A percentile compares a stretch with the other conserved stretches of the same genome.
phyloP scores from a whole-genome alignment of 1,140 invertebrate species.

The Aphidius gifuensis region DNA sequence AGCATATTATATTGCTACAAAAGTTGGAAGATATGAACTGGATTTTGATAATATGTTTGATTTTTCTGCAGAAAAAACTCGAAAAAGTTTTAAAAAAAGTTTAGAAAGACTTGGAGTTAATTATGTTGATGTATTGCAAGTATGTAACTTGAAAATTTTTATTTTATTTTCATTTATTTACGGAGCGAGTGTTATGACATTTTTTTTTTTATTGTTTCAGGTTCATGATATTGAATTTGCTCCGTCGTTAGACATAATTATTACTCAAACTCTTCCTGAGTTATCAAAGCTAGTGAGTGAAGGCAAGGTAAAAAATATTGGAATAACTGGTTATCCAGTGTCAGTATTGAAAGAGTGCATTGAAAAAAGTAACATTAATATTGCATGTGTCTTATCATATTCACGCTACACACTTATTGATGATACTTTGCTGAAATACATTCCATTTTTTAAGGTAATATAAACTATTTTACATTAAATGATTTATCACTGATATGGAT shows the following conservation, averaged over 20 bases:
- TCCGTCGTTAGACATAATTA: slow-evolving; percentile 69
- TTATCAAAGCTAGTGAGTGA: slow-evolving; percentile 69
- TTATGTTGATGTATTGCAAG: slow-evolving; percentile 88
- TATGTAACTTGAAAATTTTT: slow-evolving; percentile 44
- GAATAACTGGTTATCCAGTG: slow-evolving; percentile 85
- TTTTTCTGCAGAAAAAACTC: slow-evolving; percentile 74
- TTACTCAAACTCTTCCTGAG: slow-evolving; percentile 83
- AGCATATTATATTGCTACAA: slow-evolving; percentile 89
- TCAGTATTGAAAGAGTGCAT: slow-evolving; percentile 71
- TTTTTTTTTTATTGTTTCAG: slow-evolving; percentile 52
- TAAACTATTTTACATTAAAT: slow-evolving; percentile 12
- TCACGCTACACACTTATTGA: slow-evolving; percentile 77
- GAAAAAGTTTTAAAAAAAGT: slow-evolving; percentile 74
- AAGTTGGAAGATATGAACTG: slow-evolving; percentile 80
- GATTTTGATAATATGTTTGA: slow-evolving; percentile 80
- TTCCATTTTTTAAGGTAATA: slow-evolving; percentile 72
- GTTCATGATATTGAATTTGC: slow-evolving; percentile 91
- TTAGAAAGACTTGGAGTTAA: slow-evolving; percentile 71
- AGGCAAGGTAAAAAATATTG: slow-evolving; percentile 80
- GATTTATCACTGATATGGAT: background rate
- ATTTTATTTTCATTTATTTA: background rate
- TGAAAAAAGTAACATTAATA: slow-evolving; percentile 64
- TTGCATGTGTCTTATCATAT: slow-evolving; percentile 76
- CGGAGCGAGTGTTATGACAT: background rate
- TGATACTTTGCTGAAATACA: slow-evolving; percentile 68